Conservation (phyloP, 2,888 invertebrate species). For the Boloria euphrosyne region DNA sequence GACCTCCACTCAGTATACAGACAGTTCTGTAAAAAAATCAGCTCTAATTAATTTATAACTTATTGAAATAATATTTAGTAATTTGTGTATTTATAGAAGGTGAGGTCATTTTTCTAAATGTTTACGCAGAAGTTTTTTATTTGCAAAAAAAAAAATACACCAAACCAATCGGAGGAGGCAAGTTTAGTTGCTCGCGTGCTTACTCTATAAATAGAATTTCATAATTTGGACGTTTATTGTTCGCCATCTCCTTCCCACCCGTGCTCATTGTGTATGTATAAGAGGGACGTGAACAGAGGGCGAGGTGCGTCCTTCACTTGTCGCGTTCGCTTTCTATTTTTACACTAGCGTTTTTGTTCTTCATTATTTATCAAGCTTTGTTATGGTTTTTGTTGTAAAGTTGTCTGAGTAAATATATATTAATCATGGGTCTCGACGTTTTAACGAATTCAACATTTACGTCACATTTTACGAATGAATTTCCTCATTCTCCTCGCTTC, state of each 20-base stretch:
- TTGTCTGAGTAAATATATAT: background rate
- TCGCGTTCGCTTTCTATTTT: conserved; percentile 51
- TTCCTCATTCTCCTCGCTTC: no score
- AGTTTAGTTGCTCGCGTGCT: conserved; percentile 67
- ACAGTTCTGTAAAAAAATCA: no score
- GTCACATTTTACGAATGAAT: no score
- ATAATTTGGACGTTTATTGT: conserved; percentile 58
- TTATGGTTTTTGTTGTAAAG: conserved; percentile 14
- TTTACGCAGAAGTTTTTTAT: conserved; percentile 33
- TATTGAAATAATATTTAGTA: no score
- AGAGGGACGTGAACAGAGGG: conserved; percentile 49
- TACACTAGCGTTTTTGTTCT: conserved; percentile 48
- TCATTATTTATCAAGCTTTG: conserved; percentile 29
- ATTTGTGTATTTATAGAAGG: no score
- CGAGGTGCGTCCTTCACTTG: conserved; percentile 72
- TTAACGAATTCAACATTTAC: background rate
- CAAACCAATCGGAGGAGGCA: conserved; percentile 51
- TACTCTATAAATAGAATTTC: conserved; percentile 67
- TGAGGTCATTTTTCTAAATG: no score
- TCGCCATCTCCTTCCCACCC: conserved; percentile 48
- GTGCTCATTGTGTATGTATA: conserved; percentile 39
- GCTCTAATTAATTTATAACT: no score
- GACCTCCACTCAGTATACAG: no score
- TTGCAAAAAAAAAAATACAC: conserved; percentile 43
- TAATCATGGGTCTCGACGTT: background rate